Percentiles rank a stretch among this genome's conserved stretches.
Conservation (phyloP, 2,888 invertebrate species). For the Meteorus cinctellus region DNA sequence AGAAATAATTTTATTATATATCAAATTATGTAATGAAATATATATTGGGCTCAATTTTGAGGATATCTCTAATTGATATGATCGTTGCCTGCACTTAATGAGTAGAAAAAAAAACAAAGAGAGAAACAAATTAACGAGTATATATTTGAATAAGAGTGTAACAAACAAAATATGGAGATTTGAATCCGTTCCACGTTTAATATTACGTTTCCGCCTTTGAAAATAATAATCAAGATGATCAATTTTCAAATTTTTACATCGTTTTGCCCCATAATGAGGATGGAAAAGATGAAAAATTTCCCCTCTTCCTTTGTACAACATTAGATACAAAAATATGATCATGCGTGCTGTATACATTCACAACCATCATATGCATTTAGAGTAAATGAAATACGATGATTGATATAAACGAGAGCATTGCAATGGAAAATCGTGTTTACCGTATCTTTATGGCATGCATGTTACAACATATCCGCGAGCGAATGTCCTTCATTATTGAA, state of each 20-base stretch:
- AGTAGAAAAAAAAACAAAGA: constrained; percentile 16
- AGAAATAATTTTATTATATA: constrained; percentile 37
- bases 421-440: constrained; percentile 43
- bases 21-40: constrained; percentile 4
- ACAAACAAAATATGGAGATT: not conserved
- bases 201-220: constrained; percentile 19
- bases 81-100: constrained; percentile 12
- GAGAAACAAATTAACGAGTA: constrained; percentile 25
- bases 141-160: constrained; percentile 9
- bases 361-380: not conserved
- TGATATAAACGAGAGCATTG: constrained; percentile 38
- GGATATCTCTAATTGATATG: not conserved
- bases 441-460: constrained; percentile 50
- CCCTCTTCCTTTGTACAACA: not conserved
- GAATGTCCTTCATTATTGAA: constrained; percentile 50
- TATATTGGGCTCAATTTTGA: constrained; percentile 7
- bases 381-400: constrained; percentile 39
- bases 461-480: constrained; percentile 59
- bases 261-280: not conserved
- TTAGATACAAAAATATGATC: constrained; percentile 16
- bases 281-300: not conserved
- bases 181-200: constrained; percentile 21
- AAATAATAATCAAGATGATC: not conserved
- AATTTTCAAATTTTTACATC: not conserved
- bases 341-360: not conserved